phyloP scores from a whole-genome alignment of 2,888 invertebrate species.

The Cantharis lateralis region DNA sequence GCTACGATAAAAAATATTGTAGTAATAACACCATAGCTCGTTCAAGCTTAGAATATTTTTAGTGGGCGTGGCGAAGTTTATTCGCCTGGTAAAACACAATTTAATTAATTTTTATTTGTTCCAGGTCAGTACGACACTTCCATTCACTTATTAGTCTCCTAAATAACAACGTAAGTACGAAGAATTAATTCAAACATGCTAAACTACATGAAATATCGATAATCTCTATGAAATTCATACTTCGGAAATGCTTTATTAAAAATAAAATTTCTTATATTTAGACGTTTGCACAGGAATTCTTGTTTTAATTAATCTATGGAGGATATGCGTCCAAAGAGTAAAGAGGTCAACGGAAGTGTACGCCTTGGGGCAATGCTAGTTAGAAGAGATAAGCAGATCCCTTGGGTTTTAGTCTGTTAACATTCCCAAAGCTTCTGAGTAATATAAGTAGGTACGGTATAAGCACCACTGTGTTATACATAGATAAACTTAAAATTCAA shows the following conservation, averaged over 20 bases:
- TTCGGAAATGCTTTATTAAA: not conserved
- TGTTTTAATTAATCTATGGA: constrained; percentile 26
- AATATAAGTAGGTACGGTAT: constrained; percentile 11
- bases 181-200: not conserved
- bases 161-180: not conserved
- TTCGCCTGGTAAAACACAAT: not conserved
- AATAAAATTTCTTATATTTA: not conserved
- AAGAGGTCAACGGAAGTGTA: constrained; percentile 27
- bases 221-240: not conserved
- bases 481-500: constrained; percentile 13
- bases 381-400: constrained; percentile 30
- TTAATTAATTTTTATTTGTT: not conserved
- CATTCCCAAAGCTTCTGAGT: constrained; percentile 25
- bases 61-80: not conserved
- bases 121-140: not conserved
- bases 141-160: not conserved
- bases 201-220: not conserved
- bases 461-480: constrained; percentile 8
- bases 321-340: constrained; percentile 20
- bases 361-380: constrained; percentile 27
- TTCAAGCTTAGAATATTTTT: not conserved
- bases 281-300: constrained; percentile 7
- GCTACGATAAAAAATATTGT: not conserved
- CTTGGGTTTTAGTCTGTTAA: constrained; percentile 32
- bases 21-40: not conserved